phyloP scores from a whole-genome alignment of 2,113 vertebrate species.

The Psettodes erumei region DNA sequence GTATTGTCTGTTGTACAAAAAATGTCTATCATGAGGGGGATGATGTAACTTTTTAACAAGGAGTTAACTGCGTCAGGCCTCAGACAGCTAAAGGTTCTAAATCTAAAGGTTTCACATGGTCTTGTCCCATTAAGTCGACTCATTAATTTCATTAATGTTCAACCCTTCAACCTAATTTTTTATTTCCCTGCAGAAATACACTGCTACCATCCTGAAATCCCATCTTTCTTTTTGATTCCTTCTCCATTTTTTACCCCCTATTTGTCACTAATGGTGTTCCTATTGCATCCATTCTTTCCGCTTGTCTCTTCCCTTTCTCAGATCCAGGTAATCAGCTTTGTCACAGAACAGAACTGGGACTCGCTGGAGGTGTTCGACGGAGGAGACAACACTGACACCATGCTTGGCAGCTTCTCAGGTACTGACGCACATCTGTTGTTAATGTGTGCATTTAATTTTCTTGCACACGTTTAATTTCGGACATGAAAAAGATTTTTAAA shows the following conservation, averaged over 20 bases:
- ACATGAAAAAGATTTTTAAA: constrained; percentile 13
- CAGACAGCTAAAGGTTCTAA: not conserved
- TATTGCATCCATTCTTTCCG: constrained; percentile 2
- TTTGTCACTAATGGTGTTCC: constrained; percentile 25
- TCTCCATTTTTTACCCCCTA: not conserved
- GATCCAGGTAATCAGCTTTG: constrained; percentile 99
- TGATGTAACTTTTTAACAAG: not conserved
- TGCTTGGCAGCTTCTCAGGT: constrained; percentile 99
- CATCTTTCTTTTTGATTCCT: constrained; percentile 8
- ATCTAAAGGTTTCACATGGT: not conserved
- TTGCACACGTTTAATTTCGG: not conserved
- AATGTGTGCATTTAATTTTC: constrained; percentile 9
- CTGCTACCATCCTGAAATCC: constrained; percentile 7
- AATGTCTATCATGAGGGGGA: not conserved
- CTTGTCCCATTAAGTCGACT: not conserved
- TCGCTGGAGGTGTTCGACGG: constrained; percentile 98
- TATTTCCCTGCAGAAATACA: not conserved
- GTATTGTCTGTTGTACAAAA: too few relatives aligned
- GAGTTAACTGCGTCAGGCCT: not conserved
- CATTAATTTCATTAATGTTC: constrained; percentile 3
- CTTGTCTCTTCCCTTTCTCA: constrained; percentile 64
- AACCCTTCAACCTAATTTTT: not conserved
- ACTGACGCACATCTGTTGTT: constrained; percentile 7
- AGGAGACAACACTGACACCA: constrained; percentile 94
- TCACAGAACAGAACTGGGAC: constrained; percentile 99